Evolutionary conservation across 2,797 vertebrate genomes (phyloP), one percentile per base, ranked within the genome.

Genomic region (Pantherophis alleghaniensis): DNA sequence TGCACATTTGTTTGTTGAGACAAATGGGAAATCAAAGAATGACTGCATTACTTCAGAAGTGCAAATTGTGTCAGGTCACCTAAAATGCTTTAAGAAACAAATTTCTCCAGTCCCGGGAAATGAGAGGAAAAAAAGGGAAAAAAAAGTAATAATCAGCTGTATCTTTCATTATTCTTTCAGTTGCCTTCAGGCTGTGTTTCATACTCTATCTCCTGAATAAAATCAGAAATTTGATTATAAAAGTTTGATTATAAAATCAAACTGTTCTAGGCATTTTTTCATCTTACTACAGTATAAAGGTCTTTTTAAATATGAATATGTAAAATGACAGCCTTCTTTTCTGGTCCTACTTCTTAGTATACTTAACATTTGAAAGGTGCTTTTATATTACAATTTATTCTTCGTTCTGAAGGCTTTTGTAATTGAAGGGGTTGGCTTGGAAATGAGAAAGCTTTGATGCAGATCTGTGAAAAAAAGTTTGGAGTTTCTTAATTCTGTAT

Each of bases 341-440:
- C 18, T 56, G 37, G 7, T 60, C 37, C 9, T 2, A 47, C 51
- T 91, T 79, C 63, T 59, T 24, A 93, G 55, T 2, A 12, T 60
- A 88, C 1, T 63, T 87, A 87, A 51, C 57, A 63, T 59, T 93
- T 69, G 26, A 93, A 87, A 90, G 28, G 2, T 74, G 61, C 37
- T 69, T 93, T 91, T 88, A 37, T 79, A 88, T 88, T 51, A 22
- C 55, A 69, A 91, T 63, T 66, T 93, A 86, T 86, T 69, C 86
- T 24, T 51, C 6, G 2, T 74, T 66, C 53, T 56, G 32, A 66
- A 87, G 14, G 51, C 32, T 90, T 32, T 90, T 91, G 66, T 53
- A 63, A 51, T 74, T 1, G 26, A 18, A 86, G 13, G 51, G 16
- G n/a, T 90, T 5, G 53, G 24, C 28, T 69, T 56, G 32, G 6